Base-by-base conservation (phyloP, 92 coral and sea anemone genomes). In the Phenganax subtilis region DNA sequence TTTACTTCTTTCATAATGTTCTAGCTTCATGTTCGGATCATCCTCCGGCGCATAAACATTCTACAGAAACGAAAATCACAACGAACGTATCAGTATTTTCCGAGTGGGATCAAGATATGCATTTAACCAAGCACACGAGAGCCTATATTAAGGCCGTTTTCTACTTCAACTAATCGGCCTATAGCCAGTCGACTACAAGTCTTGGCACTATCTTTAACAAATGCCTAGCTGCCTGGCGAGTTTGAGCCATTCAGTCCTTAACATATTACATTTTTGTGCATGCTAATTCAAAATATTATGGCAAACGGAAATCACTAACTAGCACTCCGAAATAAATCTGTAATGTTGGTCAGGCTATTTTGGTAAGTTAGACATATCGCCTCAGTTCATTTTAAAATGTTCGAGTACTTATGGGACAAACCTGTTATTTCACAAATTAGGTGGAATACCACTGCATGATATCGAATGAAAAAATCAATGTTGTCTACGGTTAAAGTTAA, bases 11-110 rank as follows among this genome's bases (percentile, higher is more conserved):
- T 86, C 90, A 70, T 94, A 94, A 44, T 87, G 88, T 64, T 88
- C 93, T 27, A 94, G 75, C 7, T 77, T 86, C 75, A 94, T 88
- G 80, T 94, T 93, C 0, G 98, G 98, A 74, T 94, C 98, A 0
- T 89, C 88, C 6, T 94, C 98, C 11, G 98, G 98, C 7, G 98
- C 98, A 75, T 92, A 94, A 30, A 90, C 85, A 81, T 94, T 94
- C 96, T 91, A 75, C 60, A 61, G 76, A 47, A 44, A 27, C 1
- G 65, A 69, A 20, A 10, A 55, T 44, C 12, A 71, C 64, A 77
- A 82, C 55, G 20, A 10, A 31, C 37, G n/a, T 47, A 52, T 82
- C 80, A 37, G 47, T 2, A 1, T 37, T 37, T 37, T 37, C 47
- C 47, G 47, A 37, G 47, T 37, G 47, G 47, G 47, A 37, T 37